Base-by-base conservation (phyloP, 2,113 vertebrate species). In the Trichechus manatus region DNA sequence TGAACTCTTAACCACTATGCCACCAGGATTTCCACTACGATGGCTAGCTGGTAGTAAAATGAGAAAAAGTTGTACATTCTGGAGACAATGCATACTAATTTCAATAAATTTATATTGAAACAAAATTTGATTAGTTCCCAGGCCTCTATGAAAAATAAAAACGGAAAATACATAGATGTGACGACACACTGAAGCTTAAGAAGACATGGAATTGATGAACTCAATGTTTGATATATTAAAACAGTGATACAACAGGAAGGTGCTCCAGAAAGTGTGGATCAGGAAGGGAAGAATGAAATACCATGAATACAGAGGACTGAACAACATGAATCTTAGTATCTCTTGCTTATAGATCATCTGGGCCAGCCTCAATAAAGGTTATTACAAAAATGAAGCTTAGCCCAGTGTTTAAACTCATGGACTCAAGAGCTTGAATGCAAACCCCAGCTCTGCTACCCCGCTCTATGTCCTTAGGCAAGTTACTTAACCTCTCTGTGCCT, bases 121-220 rank as follows among this genome's bases (percentile, higher is more conserved):
- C 70, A 91, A 53, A 72, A 93, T 81, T 4, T 91, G 23, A 81
- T 97, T 94, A 93, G 53, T n/a, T 83, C 5, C 42, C 56, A 85
- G 33, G 75, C 77, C n/a, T 77, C 75, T 77, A 56, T 47, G 90
- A 93, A 96, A 89, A 93, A 89, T n/a, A 86, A 93, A 93, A 94
- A 77, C 78, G 31, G 20, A 83, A 93, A 89, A 90, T 19, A n/a
- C 8, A 64, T 87, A 86, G 92, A 80, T 31, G 27, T 13, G 63
- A 93, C 91, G 56, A 86, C 1, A 82, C 9, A 7, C 2, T 87
- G 39, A 81, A 82, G 22, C 79, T 77, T 91, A 77, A 89, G 59
- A 91, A 77, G 9, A 87, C 78, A 70, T 70, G 23, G 9, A 63
- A 75, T 74, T n/a, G 13, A 36, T 13, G 47, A 23, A n/a, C 31